Conservation (phyloP, 2,113 vertebrate genomes). For the cattle (Bos taurus) region DNA sequence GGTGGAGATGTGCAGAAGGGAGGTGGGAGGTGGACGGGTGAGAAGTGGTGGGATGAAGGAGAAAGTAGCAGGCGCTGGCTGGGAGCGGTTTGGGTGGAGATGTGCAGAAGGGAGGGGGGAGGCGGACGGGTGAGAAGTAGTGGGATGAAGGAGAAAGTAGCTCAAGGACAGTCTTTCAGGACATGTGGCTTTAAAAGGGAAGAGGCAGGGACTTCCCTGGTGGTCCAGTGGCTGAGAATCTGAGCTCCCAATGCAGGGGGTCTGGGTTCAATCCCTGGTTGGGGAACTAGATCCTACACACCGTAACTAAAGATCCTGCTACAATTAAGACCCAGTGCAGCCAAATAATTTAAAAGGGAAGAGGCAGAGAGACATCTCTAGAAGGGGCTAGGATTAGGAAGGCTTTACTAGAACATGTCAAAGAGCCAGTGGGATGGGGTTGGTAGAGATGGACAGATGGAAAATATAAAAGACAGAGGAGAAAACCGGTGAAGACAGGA, state of each 20-base stretch:
- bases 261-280: background rate
- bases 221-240: background rate
- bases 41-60: background rate
- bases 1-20: background rate
- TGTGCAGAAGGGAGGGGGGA: background rate
- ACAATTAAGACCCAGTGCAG: background rate
- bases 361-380: background rate
- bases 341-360: background rate
- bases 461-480: background rate
- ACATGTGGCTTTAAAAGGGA: background rate
- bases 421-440: background rate
- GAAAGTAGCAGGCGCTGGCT: background rate
- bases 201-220: background rate
- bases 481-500: background rate
- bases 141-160: background rate
- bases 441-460: background rate
- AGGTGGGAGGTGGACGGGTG: background rate
- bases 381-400: background rate
- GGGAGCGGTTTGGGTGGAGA: background rate
- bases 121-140: background rate
- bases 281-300: background rate
- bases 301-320: background rate
- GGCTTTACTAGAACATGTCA: background rate
- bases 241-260: background rate
- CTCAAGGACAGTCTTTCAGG: background rate